phyloP scores from a whole-genome alignment of 2,113 vertebrate genomes.

The Nothocercus julius region DNA sequence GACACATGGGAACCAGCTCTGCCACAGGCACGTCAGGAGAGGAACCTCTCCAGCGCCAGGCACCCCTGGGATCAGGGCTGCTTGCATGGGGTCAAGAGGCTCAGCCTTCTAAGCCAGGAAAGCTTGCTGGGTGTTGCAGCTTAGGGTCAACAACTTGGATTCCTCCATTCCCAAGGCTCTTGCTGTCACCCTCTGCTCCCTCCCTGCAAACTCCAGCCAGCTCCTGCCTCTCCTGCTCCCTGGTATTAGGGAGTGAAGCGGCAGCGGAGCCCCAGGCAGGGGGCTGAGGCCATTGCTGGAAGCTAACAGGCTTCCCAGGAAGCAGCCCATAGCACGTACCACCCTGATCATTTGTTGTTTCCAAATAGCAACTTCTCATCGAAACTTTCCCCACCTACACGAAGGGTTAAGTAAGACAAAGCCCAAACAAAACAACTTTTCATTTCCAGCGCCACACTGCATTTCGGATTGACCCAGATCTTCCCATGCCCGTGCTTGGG shows the following conservation, averaged over 20 bases:
- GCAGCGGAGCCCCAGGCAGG: not conserved
- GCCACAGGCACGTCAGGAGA: not conserved
- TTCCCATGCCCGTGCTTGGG: not conserved
- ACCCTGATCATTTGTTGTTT: not conserved
- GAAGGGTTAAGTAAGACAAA: no score
- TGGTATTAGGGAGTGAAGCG: not conserved
- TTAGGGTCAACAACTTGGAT: no score
- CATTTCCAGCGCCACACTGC: not conserved
- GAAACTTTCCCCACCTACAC: no score
- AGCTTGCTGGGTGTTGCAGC: not conserved
- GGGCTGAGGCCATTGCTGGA: not conserved
- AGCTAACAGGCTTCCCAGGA: no score
- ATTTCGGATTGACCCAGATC: not conserved
- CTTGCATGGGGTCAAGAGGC: not conserved
- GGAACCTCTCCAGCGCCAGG: not conserved
- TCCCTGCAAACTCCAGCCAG: not conserved
- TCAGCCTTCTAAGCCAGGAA: not conserved
- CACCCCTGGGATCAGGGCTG: not conserved
- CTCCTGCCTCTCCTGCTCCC: not conserved
- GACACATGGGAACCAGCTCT: not conserved
- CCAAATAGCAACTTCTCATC: not conserved
- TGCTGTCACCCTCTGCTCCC: not conserved
- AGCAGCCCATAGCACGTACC: no score
- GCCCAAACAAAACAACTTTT: no score
- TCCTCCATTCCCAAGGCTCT: not conserved